Evolutionary conservation across 2,797 vertebrate species (phyloP), one percentile per base, ranked within the genome.

Genomic region (Rhinophrynus dorsalis): DNA sequence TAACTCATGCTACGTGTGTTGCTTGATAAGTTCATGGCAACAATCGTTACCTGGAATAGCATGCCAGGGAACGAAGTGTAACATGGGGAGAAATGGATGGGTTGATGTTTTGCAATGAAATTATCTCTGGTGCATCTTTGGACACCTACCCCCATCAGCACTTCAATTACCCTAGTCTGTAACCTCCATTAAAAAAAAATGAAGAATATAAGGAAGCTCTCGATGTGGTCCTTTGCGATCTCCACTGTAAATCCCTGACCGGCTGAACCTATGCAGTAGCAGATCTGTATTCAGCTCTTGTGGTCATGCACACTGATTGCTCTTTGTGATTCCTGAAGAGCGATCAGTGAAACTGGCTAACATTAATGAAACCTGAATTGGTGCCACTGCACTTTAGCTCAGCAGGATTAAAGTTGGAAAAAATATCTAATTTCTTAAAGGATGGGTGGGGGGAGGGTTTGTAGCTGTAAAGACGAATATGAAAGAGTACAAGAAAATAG

Each of bases 301-400:
- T 76, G 82, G 82, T 76, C 61, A 42, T 66, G 75, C 61, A 78
- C 45, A 0, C 78, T 83, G 84, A 87, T 84, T 87, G 81, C 84
- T 83, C 83, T 81, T 60, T 70, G 77, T 66, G 82, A 82, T 79
- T 74, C 75, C 80, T 84, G 74, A 76, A 67, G 68, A 65, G 61
- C 78, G 86, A 82, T 77, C 84, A 80, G 78, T 80, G 75, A 76
- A 77, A 75, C 77, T 74, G 75, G 70, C 77, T 65, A 2, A 45
- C 5, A 6, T 67, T 82, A 78, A 78, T n/a, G 54, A 80, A 79
- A 83, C 74, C 77, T 79, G 72, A 78, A 77, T 65, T 73, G 78
- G 77, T 77, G 67, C 62, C 60, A 64, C 68, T 44, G 68, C 68
- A 42, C 76, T 84, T 85, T 75, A 78, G 57, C 56, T 37, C 75